Evolutionary conservation across 2,888 invertebrate species (phyloP).

Genomic region (Lasioglossum vierecki): DNA sequence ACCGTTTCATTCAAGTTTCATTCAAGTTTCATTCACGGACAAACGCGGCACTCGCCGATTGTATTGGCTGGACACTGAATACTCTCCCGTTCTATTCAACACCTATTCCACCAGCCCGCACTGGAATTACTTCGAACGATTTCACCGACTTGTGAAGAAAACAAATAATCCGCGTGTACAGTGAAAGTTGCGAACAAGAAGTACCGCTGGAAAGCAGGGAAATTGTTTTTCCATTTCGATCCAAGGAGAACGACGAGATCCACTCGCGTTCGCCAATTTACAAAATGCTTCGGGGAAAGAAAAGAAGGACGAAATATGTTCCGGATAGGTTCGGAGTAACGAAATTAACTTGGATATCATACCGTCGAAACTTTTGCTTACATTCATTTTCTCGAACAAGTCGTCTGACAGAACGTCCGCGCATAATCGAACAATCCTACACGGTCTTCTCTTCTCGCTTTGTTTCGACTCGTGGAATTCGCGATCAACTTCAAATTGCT

Average conservation of each 20-base stretch:
- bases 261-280: slow-evolving; percentile 20
- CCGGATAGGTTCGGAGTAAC: background rate
- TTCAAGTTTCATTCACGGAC: slow-evolving; percentile 60
- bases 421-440: background rate
- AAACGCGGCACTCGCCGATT: slow-evolving; percentile 51
- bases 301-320: background rate
- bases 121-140: slow-evolving; percentile 55
- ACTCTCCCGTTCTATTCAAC: slow-evolving; percentile 49
- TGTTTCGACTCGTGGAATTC: background rate
- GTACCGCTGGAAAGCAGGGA: slow-evolving; percentile 3
- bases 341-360: background rate
- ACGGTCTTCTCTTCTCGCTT: background rate
- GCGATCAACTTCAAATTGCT: background rate
- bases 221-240: slow-evolving; percentile 44
- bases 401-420: background rate
- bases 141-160: slow-evolving; percentile 45
- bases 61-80: slow-evolving; percentile 40
- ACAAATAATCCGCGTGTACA: slow-evolving; percentile 43
- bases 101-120: slow-evolving; percentile 48
- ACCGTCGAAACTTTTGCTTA: background rate
- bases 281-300: background rate
- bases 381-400: background rate
- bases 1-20: slow-evolving; percentile 62
- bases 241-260: background rate
- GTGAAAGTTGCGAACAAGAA: slow-evolving; percentile 11